Evolutionary conservation across 2,797 vertebrate genomes (phyloP).

Genomic region (Spinibarbus caldwelli): DNA sequence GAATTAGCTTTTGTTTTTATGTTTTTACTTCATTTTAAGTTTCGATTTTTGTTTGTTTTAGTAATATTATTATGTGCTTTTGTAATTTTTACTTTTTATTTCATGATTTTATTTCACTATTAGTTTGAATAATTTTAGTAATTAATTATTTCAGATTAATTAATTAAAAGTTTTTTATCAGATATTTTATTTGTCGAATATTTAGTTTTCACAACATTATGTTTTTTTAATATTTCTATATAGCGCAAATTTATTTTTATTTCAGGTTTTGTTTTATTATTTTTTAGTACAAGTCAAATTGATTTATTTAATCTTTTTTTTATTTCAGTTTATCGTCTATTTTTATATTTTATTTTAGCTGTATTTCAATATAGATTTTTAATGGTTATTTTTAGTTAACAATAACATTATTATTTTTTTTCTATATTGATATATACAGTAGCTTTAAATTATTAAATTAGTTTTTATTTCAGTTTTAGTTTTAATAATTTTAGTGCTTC

Average conservation of each 20-base stretch:
- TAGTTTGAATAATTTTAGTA: not conserved
- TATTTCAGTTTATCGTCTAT: not conserved
- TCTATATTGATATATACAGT: too few species aligned
- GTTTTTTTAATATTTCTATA: not conserved
- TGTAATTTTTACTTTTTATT: not conserved
- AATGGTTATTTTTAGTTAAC: not conserved
- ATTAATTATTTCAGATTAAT: not conserved
- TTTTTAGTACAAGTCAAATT: not conserved
- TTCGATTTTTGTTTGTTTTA: not conserved
- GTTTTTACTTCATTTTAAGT: not conserved
- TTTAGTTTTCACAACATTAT: too few species aligned
- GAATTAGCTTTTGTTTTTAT: not conserved
- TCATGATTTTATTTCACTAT: not conserved
- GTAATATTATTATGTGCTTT: not conserved
- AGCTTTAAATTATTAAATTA: too few species aligned
- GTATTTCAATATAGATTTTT: not conserved
- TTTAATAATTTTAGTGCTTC: not conserved
- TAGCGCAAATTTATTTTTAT: not conserved
- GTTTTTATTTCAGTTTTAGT: too few species aligned
- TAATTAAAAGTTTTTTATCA: not conserved
- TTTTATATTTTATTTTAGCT: not conserved
- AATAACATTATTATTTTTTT: not conserved
- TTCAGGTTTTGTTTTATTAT: not conserved
- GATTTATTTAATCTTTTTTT: not conserved
- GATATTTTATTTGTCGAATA: not conserved